A percentile compares a stretch with the other conserved stretches of the same genome.
Conservation (phyloP, 2,113 vertebrate genomes). For the Hipposideros armiger region DNA sequence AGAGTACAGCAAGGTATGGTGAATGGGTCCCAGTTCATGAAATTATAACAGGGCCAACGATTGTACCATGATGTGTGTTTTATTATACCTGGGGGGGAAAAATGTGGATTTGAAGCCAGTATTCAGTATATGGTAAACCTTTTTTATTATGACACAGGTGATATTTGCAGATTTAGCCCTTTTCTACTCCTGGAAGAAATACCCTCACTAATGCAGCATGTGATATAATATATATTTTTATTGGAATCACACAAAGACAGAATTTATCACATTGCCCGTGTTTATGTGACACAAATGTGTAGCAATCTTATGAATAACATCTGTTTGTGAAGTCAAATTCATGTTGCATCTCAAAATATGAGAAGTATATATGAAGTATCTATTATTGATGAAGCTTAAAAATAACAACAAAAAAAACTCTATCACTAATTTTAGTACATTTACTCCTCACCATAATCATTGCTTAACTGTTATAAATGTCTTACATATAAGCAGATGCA, state of each 20-base stretch:
- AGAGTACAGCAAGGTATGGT: background rate
- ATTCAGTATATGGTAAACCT: background rate
- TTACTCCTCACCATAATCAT: background rate
- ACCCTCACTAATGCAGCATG: background rate
- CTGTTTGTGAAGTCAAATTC: background rate
- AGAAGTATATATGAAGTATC: background rate
- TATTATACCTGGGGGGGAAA: background rate
- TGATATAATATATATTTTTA: background rate
- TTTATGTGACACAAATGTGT: background rate
- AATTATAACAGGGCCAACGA: background rate
- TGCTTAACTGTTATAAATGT: background rate
- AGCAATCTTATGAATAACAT: background rate
- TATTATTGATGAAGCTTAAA: background rate
- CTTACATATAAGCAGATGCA: background rate
- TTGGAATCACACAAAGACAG: background rate
- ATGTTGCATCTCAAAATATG: constrained; percentile 33
- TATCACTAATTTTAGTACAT: background rate
- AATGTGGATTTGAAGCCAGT: background rate
- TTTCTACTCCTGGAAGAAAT: background rate
- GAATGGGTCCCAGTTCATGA: background rate
- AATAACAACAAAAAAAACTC: background rate
- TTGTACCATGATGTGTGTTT: background rate
- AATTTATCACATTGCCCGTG: background rate
- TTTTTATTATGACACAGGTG: background rate
- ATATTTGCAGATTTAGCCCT: background rate